Evolutionary conservation across 2,113 vertebrate genomes (phyloP).

Genomic region (Equus quagga): DNA sequence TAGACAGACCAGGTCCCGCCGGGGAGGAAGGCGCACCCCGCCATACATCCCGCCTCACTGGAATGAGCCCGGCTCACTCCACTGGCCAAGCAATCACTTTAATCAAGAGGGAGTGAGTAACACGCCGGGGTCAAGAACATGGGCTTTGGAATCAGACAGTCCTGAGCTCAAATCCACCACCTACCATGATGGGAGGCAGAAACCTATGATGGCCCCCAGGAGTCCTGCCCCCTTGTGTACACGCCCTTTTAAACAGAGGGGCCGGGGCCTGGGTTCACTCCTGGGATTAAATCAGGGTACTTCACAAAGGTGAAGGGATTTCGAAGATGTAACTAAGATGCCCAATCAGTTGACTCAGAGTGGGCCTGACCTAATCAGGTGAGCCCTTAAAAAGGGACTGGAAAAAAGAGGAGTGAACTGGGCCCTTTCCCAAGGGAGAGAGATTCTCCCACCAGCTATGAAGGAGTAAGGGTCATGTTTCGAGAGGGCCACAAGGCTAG

Average conservation of each 20-base stretch:
- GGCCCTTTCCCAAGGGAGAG: neutral
- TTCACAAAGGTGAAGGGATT: neutral
- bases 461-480: too few relatives aligned
- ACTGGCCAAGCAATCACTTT: neutral
- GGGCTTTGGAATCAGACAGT: neutral
- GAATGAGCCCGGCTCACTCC: neutral
- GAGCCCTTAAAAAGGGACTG: neutral
- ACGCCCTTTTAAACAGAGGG: neutral
- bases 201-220: neutral
- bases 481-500: neutral
- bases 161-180: neutral
- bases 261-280: neutral
- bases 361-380: neutral
- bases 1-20: neutral
- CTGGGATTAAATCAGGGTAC: neutral
- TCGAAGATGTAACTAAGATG: neutral
- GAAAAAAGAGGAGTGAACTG: neutral
- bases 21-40: neutral
- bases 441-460: neutral
- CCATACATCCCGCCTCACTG: neutral
- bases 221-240: neutral
- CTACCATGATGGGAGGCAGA: neutral
- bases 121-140: neutral
- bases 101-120: neutral
- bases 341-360: neutral